Evolutionary conservation across 2,797 vertebrate species (phyloP), one percentile per base, ranked within the genome.

Genomic region (Pantherophis vulpinus): DNA sequence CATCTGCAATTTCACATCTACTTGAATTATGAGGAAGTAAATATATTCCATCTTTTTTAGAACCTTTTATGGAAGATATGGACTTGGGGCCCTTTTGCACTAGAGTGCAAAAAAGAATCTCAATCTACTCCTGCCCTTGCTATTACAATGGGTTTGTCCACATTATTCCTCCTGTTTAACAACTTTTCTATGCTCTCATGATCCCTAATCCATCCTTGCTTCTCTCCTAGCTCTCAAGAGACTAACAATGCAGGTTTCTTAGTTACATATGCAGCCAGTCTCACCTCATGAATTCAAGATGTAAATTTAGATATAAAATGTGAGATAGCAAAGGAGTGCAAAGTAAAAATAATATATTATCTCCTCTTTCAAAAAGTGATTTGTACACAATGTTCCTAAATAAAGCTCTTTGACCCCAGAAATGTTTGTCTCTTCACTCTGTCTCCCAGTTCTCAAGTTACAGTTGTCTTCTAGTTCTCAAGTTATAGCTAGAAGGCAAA

Each of bases 341-440:
- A 83, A 83, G 74, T 92, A 88, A 92, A 88, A 93, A 95, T 87
- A 23, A 83, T 83, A 47, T 47, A 47, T 83, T 47, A 11, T 83
- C 20, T 79, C 70, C 70, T 79, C 32, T 83, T 83, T 83, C 20
- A 83, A 83, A 83, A 25, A 47, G 47, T 25, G 20, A 12, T 47
- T 83, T 83, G 74, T 83, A 10, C 74, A 47, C 20, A 47, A 25
- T 25, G 74, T 47, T 83, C 74, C 37, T 83, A 83, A 83, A 83
- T 83, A 83, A 47, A 83, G 74, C 10, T 83, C 37, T 25, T 25
- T 47, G 74, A 47, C 74, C 74, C 47, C 74, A 47, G 10, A 47
- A 83, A 25, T 1, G 1, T 79, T 42, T 20, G 37, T 79, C 74
- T 83, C 37, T 83, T 47, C 20, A 83, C 37, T 83, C 37, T 74